Conservation (phyloP, 2,888 invertebrate species). For the Apodemia duryi region DNA sequence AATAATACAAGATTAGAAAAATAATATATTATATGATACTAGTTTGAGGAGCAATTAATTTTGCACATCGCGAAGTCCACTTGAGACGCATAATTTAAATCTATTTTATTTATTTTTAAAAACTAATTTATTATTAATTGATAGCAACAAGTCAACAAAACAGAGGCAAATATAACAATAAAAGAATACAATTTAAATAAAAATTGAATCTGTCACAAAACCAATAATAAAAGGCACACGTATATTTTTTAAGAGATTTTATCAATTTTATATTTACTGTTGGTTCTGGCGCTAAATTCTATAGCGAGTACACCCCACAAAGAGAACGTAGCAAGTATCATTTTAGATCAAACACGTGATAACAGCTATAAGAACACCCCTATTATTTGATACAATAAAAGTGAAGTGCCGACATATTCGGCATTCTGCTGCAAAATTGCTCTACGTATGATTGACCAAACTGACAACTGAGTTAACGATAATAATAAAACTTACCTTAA, state of each 20-base stretch:
- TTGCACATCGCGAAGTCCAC: no score
- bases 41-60: no score
- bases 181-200: not conserved
- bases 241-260: constrained; percentile 39
- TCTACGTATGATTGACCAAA: constrained; percentile 46
- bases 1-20: no score
- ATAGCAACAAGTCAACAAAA: no score
- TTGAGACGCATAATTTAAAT: no score
- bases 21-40: no score
- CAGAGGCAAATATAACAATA: no score
- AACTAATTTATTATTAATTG: no score
- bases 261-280: constrained; percentile 30
- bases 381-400: constrained; percentile 80
- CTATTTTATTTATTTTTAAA: no score
- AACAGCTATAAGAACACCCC: constrained; percentile 77
- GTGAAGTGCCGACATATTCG: constrained; percentile 78
- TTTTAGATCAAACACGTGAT: constrained; percentile 80
- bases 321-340: constrained; percentile 66
- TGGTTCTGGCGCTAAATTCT: constrained; percentile 19
- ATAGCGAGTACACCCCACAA: constrained; percentile 47
- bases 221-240: constrained; percentile 33
- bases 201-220: not conserved
- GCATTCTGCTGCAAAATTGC: constrained; percentile 68
- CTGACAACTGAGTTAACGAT: constrained; percentile 29
- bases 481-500: constrained; percentile 33